Evolutionary conservation across 2,888 invertebrate species (phyloP), one percentile per base, ranked within the genome.

Genomic region (Apomyelois bistriatella): DNA sequence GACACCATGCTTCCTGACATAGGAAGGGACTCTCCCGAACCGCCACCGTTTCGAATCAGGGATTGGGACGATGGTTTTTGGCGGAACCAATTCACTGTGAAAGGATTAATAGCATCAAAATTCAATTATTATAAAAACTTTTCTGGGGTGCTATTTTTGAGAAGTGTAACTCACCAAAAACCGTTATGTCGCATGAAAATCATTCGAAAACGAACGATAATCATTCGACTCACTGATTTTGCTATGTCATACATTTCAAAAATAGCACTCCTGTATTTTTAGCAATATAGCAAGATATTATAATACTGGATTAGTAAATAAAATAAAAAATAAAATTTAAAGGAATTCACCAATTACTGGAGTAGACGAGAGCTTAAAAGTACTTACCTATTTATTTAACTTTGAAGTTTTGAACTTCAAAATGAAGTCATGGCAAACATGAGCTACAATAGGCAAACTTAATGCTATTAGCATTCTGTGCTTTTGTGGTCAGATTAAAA

Each of bases 341-440:
- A n/a, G n/a, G n/a, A n/a, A 32, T 32, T 32, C 32, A 8, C 10
- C 32, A 32, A 28, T 10, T 10, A 32, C 5, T 4, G 8, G 10
- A 9, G 32, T 32, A 32, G 10, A 32, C 7, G 32, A 10, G 7
- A 9, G 32, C 7, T 6, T 32, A 32, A 32, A 32, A 22, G 22
- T 22, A 58, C 74, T 82, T 74, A 94, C 94, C 94, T 58, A 96
- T 92, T n/a, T n/a, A n/a, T n/a, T n/a, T n/a, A n/a, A n/a, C n/a
- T n/a, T n/a, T n/a, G n/a, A n/a, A n/a, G n/a, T n/a, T n/a, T n/a
- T n/a, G n/a, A n/a, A n/a, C n/a, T n/a, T n/a, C n/a, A n/a, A n/a
- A n/a, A n/a, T n/a, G n/a, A n/a, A n/a, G n/a, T n/a, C n/a, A n/a
- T n/a, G n/a, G n/a, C n/a, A n/a, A n/a, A n/a, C n/a, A n/a, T n/a